These are phyloP conservation scores for Agrochola macilenta DNA, from an alignment of 2,888 invertebrate genomes.

Conservation along the genomic window DNA sequence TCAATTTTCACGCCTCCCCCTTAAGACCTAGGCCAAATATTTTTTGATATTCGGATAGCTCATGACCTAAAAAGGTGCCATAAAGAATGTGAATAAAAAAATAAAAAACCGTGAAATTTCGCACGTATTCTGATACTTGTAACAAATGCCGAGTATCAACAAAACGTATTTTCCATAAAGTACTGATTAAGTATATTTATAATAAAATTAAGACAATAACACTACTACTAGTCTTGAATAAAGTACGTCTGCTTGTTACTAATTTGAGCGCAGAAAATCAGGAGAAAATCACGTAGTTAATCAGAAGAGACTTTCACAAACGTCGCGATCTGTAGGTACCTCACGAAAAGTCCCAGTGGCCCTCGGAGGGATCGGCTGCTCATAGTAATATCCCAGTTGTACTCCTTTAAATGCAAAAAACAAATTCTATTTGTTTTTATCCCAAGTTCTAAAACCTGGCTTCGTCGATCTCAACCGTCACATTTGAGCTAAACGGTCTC, in stretches of 20 bases:
- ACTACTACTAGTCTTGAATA: neutral
- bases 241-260: neutral
- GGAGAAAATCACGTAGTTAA: neutral
- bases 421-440: neutral
- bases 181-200: neutral
- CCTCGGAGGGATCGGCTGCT: no score
- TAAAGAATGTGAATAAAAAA: no score
- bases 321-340: neutral
- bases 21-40: no score
- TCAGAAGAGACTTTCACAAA: neutral
- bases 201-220: neutral
- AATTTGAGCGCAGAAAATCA: neutral
- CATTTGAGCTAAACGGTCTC: conserved; percentile 5
- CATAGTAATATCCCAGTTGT: no score
- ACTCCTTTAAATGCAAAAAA: no score
- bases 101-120: no score
- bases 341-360: no score
- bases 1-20: no score
- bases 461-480: neutral
- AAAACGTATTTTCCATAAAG: neutral
- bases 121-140: no score
- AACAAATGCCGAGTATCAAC: no score
- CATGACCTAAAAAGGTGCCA: no score
- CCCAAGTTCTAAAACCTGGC: neutral
- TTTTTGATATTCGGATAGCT: no score